Percentiles rank a stretch among this genome's conserved stretches.
These are phyloP conservation scores for Oscheius sp. DNA, from an alignment of 1,140 invertebrate genomes.

Conservation along the genomic window DNA sequence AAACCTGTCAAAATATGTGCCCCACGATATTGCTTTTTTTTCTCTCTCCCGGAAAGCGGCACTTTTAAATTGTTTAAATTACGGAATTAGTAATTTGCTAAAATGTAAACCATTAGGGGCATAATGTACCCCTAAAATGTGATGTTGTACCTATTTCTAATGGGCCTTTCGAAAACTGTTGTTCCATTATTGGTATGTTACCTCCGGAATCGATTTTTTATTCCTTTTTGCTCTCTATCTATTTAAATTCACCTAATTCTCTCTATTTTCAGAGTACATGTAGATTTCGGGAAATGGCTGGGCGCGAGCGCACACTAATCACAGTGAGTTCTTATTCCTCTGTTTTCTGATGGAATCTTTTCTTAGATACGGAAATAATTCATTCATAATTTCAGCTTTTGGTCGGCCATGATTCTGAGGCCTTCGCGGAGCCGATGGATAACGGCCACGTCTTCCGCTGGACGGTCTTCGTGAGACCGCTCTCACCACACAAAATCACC, in stretches of 20 bases:
- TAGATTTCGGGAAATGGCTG: background rate
- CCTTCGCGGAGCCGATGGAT: background rate
- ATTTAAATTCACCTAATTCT: background rate
- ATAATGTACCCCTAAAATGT: no score
- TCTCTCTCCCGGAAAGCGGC: no score
- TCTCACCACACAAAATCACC: background rate
- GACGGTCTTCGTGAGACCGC: background rate
- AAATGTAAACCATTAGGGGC: no score
- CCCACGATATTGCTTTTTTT: no score
- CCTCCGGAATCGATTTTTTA: no score
- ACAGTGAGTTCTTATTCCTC: background rate
- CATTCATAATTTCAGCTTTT: background rate
- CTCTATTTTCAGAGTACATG: constrained; percentile 1
- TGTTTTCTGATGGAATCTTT: background rate
- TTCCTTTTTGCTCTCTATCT: background rate
- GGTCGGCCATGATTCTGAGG: background rate
- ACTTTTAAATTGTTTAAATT: no score
- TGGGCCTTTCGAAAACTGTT: no score
- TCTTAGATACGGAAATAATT: background rate
- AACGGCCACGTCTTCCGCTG: background rate
- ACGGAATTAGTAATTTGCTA: no score
- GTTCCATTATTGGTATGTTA: no score
- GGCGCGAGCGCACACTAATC: background rate
- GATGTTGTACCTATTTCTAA: no score
- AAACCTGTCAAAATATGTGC: no score